Conservation (phyloP, 2,888 invertebrate genomes). For the Molorchus minor region DNA sequence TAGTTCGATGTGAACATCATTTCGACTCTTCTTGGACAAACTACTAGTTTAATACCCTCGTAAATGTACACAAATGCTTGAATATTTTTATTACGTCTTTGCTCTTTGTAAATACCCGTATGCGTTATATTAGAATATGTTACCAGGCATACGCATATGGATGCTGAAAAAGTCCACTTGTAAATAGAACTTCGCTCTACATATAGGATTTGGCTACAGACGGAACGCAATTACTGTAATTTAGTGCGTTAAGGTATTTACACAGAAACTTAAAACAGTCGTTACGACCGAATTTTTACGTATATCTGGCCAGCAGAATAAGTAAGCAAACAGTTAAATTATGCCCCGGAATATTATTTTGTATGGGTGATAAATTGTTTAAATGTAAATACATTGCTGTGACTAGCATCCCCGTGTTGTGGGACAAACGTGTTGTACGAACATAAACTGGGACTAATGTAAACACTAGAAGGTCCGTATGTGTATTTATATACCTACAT, state of each 20-base stretch:
- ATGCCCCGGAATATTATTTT: slow-evolving; percentile 6
- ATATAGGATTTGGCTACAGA: no score
- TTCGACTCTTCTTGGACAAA: no score
- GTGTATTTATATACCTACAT: slow-evolving; percentile 15
- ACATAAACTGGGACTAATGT: background rate
- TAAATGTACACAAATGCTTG: no score
- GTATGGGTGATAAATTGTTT: slow-evolving; percentile 13
- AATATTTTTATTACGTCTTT: no score
- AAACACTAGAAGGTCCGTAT: slow-evolving; percentile 13
- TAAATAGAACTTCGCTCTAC: no score
- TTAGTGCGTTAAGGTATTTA: slow-evolving; percentile 2
- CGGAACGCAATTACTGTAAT: background rate
- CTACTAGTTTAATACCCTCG: no score
- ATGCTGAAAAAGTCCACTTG: no score
- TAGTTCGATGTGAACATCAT: no score
- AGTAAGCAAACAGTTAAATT: slow-evolving; percentile 8
- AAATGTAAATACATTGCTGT: slow-evolving; percentile 19
- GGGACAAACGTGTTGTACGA: background rate
- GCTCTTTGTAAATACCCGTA: no score
- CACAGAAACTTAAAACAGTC: background rate
- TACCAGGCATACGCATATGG: no score
- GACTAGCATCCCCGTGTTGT: slow-evolving; percentile 3
- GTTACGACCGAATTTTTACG: background rate
- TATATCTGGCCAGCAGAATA: background rate
- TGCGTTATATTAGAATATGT: no score